These are phyloP conservation scores for Drosophila pruinosa DNA, from an alignment of 1,140 invertebrate genomes.

Conservation along the genomic window DNA sequence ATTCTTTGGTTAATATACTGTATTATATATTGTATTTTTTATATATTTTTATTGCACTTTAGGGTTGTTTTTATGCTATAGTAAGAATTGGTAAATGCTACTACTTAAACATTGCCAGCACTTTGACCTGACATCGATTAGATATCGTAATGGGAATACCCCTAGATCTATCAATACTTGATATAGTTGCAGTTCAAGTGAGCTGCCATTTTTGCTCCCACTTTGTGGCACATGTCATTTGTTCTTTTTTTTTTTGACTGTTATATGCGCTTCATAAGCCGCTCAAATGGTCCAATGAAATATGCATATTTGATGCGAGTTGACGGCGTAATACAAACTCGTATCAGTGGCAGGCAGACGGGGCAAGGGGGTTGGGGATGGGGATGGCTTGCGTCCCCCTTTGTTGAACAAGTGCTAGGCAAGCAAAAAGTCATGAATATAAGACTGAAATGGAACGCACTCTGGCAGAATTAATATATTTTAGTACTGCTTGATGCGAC, in stretches of 20 bases:
- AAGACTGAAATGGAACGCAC: constrained; percentile 15
- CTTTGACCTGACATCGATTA: neutral
- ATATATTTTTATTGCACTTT: too few relatives aligned
- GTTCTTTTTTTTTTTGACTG: constrained; percentile 5
- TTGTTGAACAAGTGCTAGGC: constrained; percentile 5
- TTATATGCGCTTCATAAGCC: constrained; percentile 43
- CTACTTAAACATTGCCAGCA: too few relatives aligned
- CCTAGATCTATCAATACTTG: neutral
- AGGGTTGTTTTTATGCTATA: too few relatives aligned
- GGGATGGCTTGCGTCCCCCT: neutral
- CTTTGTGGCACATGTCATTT: constrained; percentile 59
- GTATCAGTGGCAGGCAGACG: neutral
- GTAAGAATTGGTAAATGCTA: too few relatives aligned
- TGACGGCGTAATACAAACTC: constrained; percentile 42
- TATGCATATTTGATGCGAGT: constrained; percentile 73
- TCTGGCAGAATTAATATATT: constrained; percentile 63
- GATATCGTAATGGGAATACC: neutral
- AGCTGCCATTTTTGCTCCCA: neutral
- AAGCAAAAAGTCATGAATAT: constrained; percentile 23
- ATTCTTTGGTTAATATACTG: too few relatives aligned
- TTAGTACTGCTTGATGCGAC: constrained; percentile 34
- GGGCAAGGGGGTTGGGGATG: constrained; percentile 2
- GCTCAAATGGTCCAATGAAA: constrained; percentile 67
- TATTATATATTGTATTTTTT: too few relatives aligned
- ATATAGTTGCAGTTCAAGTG: neutral